phyloP scores from a whole-genome alignment of 2,797 vertebrate species.

The Somateria mollissima region DNA sequence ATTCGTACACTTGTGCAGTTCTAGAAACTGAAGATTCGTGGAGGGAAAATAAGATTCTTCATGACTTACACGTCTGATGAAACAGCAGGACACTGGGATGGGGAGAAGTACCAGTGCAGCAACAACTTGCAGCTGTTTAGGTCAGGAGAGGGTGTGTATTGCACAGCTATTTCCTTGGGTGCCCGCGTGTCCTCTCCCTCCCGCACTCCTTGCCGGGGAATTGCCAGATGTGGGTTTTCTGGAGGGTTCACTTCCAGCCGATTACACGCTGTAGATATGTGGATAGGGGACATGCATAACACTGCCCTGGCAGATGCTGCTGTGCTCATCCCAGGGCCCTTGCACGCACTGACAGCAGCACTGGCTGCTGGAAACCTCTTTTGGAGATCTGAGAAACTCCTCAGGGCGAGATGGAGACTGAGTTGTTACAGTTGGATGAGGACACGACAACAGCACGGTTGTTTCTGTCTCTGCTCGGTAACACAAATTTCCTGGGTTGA shows the following conservation, averaged over 20 bases:
- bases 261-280: not conserved
- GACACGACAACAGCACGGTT: not conserved
- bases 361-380: not conserved
- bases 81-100: not conserved
- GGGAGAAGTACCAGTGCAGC: not conserved
- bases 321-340: not conserved
- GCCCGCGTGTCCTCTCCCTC: not conserved
- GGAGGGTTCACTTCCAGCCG: not conserved
- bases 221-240: not conserved
- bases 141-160: not conserved
- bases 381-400: not conserved
- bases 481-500: not conserved
- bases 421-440: rapidly evolving
- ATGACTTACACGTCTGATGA: not conserved
- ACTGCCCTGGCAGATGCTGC: not conserved
- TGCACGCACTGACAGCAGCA: not conserved
- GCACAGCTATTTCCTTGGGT: not conserved
- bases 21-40: not conserved
- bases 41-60: not conserved
- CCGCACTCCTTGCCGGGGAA: not conserved
- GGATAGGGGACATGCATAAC: not conserved
- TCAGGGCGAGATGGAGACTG: not conserved
- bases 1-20: not conserved
- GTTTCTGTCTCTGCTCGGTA: not conserved
- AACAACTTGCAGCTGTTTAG: not conserved